phyloP scores from a whole-genome alignment of 2,113 vertebrate genomes.

The Pterophyllum scalare region DNA sequence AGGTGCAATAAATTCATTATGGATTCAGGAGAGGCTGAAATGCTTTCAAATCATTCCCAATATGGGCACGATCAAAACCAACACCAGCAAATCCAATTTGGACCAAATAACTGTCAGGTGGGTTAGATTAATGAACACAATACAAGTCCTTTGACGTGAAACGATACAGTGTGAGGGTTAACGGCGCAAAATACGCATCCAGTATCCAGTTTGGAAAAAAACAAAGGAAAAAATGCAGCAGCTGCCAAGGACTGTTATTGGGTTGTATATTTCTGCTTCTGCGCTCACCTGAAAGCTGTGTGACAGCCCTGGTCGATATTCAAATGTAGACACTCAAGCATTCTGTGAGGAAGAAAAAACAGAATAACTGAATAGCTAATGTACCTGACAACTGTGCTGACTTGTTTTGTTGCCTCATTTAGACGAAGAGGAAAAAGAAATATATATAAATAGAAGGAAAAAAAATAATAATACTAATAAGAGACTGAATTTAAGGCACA shows the following conservation, averaged over 20 bases:
- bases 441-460: slow-evolving; percentile 30
- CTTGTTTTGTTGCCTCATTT: slow-evolving; percentile 72
- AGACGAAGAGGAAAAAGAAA: slow-evolving; percentile 35
- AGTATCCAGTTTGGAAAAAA: slow-evolving; percentile 57
- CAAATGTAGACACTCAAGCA: slow-evolving; percentile 76
- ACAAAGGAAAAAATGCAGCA: slow-evolving; percentile 36
- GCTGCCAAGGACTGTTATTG: slow-evolving; percentile 70
- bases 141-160: slow-evolving; percentile 58
- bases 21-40: slow-evolving; percentile 55
- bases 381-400: slow-evolving; percentile 73
- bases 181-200: slow-evolving; percentile 45
- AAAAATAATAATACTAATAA: neutral
- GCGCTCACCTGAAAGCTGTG: slow-evolving; percentile 75
- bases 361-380: slow-evolving; percentile 82
- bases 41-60: slow-evolving; percentile 55
- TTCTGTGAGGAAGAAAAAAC: slow-evolving; percentile 63
- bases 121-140: slow-evolving; percentile 68
- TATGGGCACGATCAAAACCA: slow-evolving; percentile 58
- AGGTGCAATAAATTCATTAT: slow-evolving; percentile 65
- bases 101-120: slow-evolving; percentile 66
- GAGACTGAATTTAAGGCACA: neutral
- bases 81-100: slow-evolving; percentile 67
- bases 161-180: slow-evolving; percentile 37
- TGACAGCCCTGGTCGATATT: slow-evolving; percentile 79
- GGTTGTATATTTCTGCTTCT: slow-evolving; percentile 72